Percentiles rank a stretch among this genome's conserved stretches.
These are phyloP conservation scores for Natrix natrix DNA, from an alignment of 2,797 vertebrate genomes.

Conservation along the genomic window DNA sequence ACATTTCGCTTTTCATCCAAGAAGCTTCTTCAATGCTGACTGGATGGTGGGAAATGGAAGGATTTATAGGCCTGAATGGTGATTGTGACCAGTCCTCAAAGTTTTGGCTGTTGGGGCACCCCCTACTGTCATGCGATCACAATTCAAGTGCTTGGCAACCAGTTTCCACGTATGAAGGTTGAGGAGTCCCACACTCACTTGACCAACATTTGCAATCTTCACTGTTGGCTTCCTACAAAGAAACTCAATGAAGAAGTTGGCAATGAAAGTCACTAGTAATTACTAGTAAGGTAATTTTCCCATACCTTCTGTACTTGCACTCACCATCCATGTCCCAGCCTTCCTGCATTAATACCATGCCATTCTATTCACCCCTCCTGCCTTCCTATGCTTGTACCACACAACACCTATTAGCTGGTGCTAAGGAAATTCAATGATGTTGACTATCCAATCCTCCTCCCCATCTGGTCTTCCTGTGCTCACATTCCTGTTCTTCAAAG, in stretches of 20 bases:
- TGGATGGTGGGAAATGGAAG: too few relatives aligned
- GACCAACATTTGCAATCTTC: not conserved
- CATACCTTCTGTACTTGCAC: not conserved
- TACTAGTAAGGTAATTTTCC: not conserved
- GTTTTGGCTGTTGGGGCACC: not conserved
- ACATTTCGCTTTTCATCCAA: too few relatives aligned
- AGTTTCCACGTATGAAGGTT: not conserved
- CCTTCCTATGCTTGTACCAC: not conserved
- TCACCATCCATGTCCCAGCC: not conserved
- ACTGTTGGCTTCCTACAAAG: not conserved
- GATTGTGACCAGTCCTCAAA: not conserved
- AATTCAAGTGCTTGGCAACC: not conserved
- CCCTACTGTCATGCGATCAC: not conserved
- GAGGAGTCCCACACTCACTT: not conserved
- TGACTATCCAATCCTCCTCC: not conserved
- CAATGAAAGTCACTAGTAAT: not conserved
- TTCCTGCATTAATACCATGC: not conserved
- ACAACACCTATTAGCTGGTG: not conserved
- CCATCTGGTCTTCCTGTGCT: not conserved
- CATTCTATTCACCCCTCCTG: not conserved
- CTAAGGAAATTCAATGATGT: not conserved
- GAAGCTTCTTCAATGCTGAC: too few relatives aligned
- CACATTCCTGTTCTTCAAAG: not conserved
- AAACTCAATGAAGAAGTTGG: not conserved
- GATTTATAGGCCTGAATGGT: not conserved